A percentile compares a stretch with the other conserved stretches of the same genome.
These are phyloP conservation scores for Crotophaga sulcirostris DNA, from an alignment of 2,113 vertebrate genomes.

Conservation along the genomic window DNA sequence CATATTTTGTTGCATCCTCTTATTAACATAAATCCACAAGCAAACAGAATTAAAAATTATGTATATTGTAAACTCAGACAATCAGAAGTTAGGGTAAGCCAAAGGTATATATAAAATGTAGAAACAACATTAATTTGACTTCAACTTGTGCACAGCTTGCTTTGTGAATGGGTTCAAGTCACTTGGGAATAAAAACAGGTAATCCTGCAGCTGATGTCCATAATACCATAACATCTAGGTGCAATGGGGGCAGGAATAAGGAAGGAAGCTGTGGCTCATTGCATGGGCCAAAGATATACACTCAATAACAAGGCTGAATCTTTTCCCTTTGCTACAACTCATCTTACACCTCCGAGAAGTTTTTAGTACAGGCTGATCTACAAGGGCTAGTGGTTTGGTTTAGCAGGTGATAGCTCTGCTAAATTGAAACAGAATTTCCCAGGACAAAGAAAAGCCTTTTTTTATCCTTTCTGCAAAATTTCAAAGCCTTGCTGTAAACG, in stretches of 20 bases:
- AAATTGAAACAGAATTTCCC: neutral
- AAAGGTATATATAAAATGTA: neutral
- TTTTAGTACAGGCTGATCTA: neutral
- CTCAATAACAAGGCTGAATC: neutral
- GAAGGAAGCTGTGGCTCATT: neutral
- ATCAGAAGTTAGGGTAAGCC: neutral
- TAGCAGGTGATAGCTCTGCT: neutral
- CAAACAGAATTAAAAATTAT: neutral
- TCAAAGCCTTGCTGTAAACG: neutral
- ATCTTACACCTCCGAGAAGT: neutral
- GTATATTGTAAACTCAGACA: neutral
- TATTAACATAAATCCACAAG: neutral
- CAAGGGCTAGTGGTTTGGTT: neutral
- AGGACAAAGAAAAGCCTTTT: neutral
- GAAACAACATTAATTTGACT: neutral
- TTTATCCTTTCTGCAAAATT: neutral
- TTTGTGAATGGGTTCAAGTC: neutral
- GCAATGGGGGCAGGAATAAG: neutral
- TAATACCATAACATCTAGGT: neutral
- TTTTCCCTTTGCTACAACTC: neutral
- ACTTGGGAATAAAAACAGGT: neutral
- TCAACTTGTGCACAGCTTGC: fast-evolving
- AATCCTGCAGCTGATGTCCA: neutral
- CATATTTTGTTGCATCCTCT: neutral
- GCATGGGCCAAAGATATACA: neutral